Evolutionary conservation across 2,113 vertebrate genomes (phyloP).

Genomic region (Laterallus jamaicensis): DNA sequence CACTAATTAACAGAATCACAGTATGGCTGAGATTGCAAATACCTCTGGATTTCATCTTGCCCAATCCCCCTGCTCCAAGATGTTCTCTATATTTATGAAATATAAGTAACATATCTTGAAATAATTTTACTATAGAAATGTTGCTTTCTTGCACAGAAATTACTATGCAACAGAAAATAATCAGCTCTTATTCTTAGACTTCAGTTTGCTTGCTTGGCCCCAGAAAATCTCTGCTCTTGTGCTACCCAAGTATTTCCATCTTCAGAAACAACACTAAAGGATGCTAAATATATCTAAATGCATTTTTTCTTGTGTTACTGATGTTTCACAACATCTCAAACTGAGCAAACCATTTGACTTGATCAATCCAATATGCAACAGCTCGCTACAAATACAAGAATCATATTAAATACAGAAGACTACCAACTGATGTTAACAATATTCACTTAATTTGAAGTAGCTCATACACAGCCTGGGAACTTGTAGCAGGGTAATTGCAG

Average conservation of each 20-base stretch:
- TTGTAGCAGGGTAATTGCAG: background rate
- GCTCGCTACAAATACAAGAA: background rate
- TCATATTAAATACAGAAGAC: background rate
- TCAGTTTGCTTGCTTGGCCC: background rate
- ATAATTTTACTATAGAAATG: background rate
- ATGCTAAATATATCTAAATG: background rate
- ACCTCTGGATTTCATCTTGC: background rate
- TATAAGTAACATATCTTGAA: background rate
- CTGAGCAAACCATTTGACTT: background rate
- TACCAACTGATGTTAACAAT: background rate
- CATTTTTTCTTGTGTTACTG: background rate
- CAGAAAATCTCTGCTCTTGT: background rate
- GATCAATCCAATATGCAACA: background rate
- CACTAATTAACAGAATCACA: background rate
- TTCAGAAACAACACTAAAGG: background rate
- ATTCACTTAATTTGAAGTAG: background rate
- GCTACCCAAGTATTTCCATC: background rate
- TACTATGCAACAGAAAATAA: background rate
- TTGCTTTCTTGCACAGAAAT: background rate
- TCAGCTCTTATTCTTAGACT: background rate
- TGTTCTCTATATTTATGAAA: background rate
- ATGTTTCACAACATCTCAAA: background rate
- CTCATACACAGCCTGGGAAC: background rate
- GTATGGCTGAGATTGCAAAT: background rate
- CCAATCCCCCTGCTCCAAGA: background rate